phyloP scores from a whole-genome alignment of 2,888 invertebrate species.

The Holacanthella duospinosa region DNA sequence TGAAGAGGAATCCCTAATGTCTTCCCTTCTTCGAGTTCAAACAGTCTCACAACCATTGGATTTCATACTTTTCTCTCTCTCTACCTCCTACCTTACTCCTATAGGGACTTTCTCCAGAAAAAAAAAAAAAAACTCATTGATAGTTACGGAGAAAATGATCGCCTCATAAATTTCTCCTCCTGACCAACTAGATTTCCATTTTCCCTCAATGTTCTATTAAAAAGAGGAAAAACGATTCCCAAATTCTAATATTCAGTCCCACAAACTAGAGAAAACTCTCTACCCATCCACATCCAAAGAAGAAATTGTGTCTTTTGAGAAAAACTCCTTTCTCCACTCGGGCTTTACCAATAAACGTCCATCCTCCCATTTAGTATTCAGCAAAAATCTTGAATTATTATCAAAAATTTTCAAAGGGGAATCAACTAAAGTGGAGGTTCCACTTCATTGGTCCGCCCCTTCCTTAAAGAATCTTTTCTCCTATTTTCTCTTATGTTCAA shows the following conservation, averaged over 20 bases:
- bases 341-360: slow-evolving; percentile 22
- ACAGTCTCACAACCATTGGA: neutral
- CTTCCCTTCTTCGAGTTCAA: neutral
- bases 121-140: neutral
- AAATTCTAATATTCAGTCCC: slow-evolving; percentile 12
- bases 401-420: neutral
- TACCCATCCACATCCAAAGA: neutral
- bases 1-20: neutral
- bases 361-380: slow-evolving; percentile 23
- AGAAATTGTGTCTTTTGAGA: neutral
- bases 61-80: neutral
- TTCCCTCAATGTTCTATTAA: slow-evolving; percentile 17
- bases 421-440: neutral
- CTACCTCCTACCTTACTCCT: no score
- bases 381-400: slow-evolving; percentile 12
- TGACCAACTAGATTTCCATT: slow-evolving; percentile 19
- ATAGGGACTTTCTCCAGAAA: no score
- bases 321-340: neutral
- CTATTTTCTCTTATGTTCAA: no score
- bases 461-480: neutral
- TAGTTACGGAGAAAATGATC: slow-evolving; percentile 12
- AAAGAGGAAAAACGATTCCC: slow-evolving; percentile 16
- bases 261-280: no score
- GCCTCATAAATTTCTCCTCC: slow-evolving; percentile 22
- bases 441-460: neutral